These are phyloP conservation scores for Pocota personata DNA, from an alignment of 2,888 invertebrate species.

Conservation along the genomic window DNA sequence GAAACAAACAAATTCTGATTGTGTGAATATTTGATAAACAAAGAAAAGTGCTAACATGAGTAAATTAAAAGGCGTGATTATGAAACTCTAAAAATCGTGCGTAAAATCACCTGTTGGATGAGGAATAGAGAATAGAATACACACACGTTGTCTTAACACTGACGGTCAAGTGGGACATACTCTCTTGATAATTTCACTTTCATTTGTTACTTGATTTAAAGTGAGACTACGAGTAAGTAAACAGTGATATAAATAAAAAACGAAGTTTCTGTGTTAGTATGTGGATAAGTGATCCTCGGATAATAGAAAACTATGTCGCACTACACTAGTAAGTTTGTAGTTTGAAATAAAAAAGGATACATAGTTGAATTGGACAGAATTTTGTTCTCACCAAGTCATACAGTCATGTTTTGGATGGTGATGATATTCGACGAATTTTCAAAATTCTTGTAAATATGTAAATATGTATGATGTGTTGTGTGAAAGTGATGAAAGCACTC, in stretches of 20 bases:
- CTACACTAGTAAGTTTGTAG: no score
- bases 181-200: neutral
- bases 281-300: no score
- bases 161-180: neutral
- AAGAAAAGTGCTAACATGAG: neutral
- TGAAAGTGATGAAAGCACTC: no score
- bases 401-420: no score
- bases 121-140: neutral
- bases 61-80: neutral
- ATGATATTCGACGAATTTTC: no score
- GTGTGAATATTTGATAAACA: neutral
- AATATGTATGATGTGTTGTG: no score
- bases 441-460: no score
- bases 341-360: no score
- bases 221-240: neutral
- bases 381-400: no score
- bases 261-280: no score
- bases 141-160: neutral
- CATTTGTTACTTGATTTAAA: neutral
- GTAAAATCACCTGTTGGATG: neutral
- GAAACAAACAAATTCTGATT: neutral
- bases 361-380: no score
- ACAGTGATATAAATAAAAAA: neutral
- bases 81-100: neutral
- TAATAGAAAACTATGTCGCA: no score